A percentile compares a stretch with the other conserved stretches of the same genome.
phyloP scores from a whole-genome alignment of 2,113 vertebrate genomes.

The Meles meles region DNA sequence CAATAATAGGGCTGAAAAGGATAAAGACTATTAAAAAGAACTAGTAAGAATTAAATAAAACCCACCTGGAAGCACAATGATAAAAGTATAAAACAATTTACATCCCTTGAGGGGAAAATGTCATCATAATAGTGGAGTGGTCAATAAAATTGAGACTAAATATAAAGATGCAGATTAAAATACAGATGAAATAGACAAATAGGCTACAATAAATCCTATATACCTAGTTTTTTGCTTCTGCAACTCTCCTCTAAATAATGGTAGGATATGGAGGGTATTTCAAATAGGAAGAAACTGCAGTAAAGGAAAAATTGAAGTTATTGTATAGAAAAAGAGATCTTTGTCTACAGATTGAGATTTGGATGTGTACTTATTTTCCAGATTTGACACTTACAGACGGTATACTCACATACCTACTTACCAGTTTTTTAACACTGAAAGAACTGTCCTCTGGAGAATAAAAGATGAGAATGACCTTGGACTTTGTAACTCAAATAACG shows the following conservation, averaged over 20 bases:
- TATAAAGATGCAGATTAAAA: slow-evolving; percentile 4
- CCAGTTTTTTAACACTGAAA: background rate
- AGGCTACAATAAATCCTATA: background rate
- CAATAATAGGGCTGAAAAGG: background rate
- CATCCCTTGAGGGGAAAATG: background rate
- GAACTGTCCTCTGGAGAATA: background rate
- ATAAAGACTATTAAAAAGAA: background rate
- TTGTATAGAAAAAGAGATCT: background rate
- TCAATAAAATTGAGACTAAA: slow-evolving; percentile 11
- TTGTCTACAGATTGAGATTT: background rate
- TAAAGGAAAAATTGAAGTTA: background rate
- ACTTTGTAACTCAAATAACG: slow-evolving; percentile 1
- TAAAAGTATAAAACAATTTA: background rate
- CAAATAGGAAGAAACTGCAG: background rate
- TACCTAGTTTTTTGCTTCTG: background rate
- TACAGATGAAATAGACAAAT: background rate
- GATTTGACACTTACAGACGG: background rate
- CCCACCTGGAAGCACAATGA: background rate
- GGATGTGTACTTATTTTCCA: background rate
- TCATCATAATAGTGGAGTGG: background rate
- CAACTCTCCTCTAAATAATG: background rate
- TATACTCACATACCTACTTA: background rate
- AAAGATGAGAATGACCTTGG: slow-evolving; percentile 8
- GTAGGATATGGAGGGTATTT: background rate
- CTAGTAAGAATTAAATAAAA: background rate